Conservation (phyloP, 2,797 vertebrate genomes). For the Buphagus erythrorhynchus region DNA sequence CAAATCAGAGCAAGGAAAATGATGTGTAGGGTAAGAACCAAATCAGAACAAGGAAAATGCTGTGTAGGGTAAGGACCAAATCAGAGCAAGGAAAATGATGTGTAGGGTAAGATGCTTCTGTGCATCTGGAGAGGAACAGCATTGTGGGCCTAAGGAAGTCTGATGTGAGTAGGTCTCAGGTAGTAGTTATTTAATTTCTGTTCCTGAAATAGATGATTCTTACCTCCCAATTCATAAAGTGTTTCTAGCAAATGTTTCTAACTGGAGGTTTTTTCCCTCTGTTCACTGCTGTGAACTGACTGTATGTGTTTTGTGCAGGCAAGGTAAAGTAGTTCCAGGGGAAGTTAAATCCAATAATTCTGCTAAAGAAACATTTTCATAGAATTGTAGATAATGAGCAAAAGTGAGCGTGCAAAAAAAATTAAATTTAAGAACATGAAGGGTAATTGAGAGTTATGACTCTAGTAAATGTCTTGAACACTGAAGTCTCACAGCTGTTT, state of each 20-base stretch:
- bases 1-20: too few species aligned
- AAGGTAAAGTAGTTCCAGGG: not conserved
- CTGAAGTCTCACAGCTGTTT: not conserved
- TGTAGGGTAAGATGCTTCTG: not conserved
- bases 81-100: not conserved
- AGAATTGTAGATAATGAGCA: not conserved
- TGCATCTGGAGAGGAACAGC: not conserved
- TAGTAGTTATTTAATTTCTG: not conserved
- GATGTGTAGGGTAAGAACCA: too few species aligned
- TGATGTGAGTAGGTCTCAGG: not conserved
- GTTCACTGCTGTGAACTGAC: not conserved
- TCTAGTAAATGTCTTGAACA: not conserved
- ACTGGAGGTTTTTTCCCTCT: not conserved
- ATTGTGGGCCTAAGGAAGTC: fast-evolving
- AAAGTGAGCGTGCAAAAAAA: not conserved
- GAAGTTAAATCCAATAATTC: not conserved
- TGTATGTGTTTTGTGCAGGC: not conserved
- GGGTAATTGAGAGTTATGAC: not conserved
- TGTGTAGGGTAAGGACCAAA: too few species aligned
- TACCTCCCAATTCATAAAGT: not conserved
- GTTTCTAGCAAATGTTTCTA: not conserved
- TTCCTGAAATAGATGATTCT: not conserved
- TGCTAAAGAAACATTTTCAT: not conserved
- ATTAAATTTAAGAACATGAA: not conserved
- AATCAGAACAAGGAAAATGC: too few species aligned